These are phyloP conservation scores for Nothobranchius kuhntae DNA, from an alignment of 2,113 vertebrate genomes.

Conservation along the genomic window DNA sequence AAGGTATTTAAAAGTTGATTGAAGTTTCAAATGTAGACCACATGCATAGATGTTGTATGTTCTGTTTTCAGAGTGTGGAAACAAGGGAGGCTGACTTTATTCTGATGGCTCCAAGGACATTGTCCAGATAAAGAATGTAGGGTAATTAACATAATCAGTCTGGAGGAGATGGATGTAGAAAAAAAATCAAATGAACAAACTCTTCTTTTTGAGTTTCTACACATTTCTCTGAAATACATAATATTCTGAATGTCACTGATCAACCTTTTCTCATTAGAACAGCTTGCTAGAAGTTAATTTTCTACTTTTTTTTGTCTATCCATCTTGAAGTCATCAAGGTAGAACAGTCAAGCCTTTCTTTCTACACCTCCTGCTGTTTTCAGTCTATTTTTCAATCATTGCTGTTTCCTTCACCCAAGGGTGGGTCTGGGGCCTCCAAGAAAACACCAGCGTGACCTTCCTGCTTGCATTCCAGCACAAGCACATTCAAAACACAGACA, in stretches of 20 bases:
- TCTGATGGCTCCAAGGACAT: constrained; percentile 46
- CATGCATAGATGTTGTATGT: background rate
- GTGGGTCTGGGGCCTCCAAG: constrained; percentile 43
- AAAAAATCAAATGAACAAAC: constrained; percentile 14
- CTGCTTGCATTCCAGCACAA: constrained; percentile 44
- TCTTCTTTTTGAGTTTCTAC: constrained; percentile 13
- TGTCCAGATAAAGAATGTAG: constrained; percentile 66
- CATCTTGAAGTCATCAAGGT: constrained; percentile 49
- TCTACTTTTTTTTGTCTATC: constrained; percentile 1
- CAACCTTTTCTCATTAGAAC: too few species aligned
- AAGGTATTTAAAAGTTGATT: background rate
- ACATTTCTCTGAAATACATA: constrained; percentile 1
- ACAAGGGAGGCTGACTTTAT: constrained; percentile 56
- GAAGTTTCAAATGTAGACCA: constrained; percentile 14
- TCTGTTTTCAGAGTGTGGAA: constrained; percentile 38
- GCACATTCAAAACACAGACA: constrained; percentile 2
- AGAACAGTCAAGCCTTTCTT: constrained; percentile 31
- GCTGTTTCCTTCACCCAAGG: constrained; percentile 58
- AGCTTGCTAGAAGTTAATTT: background rate
- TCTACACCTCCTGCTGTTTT: constrained; percentile 10
- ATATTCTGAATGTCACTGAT: too few species aligned
- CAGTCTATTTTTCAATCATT: constrained; percentile 49
- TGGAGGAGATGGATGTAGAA: constrained; percentile 44
- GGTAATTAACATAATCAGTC: constrained; percentile 63
- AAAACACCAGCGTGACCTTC: constrained; percentile 55